Evolutionary conservation across 2,888 invertebrate species (phyloP), one percentile per base, ranked within the genome.

Genomic region (Drosophila quinaria): DNA sequence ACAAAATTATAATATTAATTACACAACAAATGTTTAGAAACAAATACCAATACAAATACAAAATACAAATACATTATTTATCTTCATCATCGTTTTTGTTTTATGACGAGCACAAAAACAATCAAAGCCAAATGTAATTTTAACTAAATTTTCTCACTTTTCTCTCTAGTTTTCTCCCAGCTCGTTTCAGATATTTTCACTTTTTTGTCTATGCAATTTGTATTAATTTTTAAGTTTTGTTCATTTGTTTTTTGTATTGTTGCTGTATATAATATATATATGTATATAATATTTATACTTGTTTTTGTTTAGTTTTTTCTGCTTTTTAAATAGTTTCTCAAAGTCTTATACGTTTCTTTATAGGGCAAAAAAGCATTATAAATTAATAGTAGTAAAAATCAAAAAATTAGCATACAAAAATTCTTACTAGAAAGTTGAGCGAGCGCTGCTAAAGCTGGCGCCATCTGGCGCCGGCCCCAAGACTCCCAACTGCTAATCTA

Each of bases 311-410:
- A 31, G 22, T 22, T 54, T 51, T 51, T 70, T 70, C 47, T 50
- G 29, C 59, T 72, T 70, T 81, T 89, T 89, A 82, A 78, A 83
- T 85, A 82, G 82, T 89, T 86, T 81, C 71, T 86, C 81, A 90
- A 77, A 90, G 90, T 90, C 90, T 90, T 91, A 91, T 90, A 91
- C 80, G 91, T 90, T 90, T 91, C 91, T 80, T 91, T 88, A 83
- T 90, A 90, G 90, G 90, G 90, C 90, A 91, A 90, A 90, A 81
- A 83, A 86, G 89, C 78, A 86, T 83, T 82, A 82, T 68, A 85
- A 85, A 82, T 74, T 76, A 85, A 76, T 70, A 67, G 71, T 70
- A 67, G 71, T 68, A 72, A 66, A 80, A 80, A 76, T 80, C 77
- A 76, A 76, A 76, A 62, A 75, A 67, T 62, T 64, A 74, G 65